These are phyloP conservation scores for Channallabes apus DNA, from an alignment of 2,797 vertebrate genomes.

Conservation along the genomic window DNA sequence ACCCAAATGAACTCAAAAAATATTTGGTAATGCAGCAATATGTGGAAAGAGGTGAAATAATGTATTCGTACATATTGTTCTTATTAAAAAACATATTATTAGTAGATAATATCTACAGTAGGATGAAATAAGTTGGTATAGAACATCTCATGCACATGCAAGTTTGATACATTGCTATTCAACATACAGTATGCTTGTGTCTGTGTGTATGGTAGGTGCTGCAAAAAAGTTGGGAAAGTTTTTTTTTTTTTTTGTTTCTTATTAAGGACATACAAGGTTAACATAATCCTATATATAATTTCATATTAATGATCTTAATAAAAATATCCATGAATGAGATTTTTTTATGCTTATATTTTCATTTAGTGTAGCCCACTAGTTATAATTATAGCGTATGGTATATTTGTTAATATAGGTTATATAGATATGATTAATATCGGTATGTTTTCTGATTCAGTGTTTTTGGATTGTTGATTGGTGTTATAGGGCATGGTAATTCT, in stretches of 20 bases:
- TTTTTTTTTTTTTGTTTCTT: not conserved
- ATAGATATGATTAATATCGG: not conserved
- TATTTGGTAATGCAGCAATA: not conserved
- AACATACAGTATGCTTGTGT: not conserved
- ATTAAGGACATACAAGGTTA: not conserved
- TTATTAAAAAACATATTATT: not conserved
- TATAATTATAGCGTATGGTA: not conserved
- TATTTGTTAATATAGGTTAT: not conserved
- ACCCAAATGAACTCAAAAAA: not conserved
- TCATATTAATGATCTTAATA: not conserved
- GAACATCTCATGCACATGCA: not conserved
- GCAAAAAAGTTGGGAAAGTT: not conserved
- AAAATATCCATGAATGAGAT: not conserved
- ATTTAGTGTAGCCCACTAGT: not conserved
- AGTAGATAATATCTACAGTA: not conserved
- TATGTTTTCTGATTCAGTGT: not conserved
- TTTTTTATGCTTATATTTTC: not conserved
- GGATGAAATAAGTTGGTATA: not conserved
- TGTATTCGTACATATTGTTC: not conserved
- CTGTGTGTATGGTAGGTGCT: not conserved
- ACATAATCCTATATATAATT: not conserved
- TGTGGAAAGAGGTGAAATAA: not conserved
- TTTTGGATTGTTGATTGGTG: not conserved
- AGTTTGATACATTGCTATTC: not conserved
- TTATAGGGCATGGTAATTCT: not conserved